Evolutionary conservation across 1,140 invertebrate genomes (phyloP), one percentile per base, ranked within the genome.

Genomic region (Halictus rubicundus): DNA sequence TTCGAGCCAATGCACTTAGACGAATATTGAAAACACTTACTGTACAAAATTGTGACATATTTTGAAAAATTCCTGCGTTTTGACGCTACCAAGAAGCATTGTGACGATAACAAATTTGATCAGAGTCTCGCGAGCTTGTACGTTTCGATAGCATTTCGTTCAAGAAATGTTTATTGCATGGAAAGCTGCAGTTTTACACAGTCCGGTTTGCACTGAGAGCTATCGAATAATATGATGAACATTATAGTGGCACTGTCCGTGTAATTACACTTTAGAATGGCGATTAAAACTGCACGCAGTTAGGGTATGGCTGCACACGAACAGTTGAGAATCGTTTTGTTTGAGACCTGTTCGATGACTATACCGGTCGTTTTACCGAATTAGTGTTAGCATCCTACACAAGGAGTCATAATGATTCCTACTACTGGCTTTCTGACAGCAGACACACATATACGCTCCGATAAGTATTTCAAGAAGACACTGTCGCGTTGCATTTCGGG

Each of bases 361-460:
- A 52, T 27, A 32, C 46, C 61, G n/a, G 25, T 27, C 10, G 9
- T 46, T 46, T 46, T 42, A 42, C 39, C 16, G 54, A 64, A 63
- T 63, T 72, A 46, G 16, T 25, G 21, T 27, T 63, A 63, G 72
- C 60, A 32, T 52, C 60, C 37, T 16, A 52, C 49, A n/a, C 66
- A 23, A 25, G 27, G 14, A 39, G 64, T 60, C n/a, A 74, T 61
- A 59, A 69, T 32, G 23, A n/a, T 37, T 61, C 65, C n/a, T n/a
- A n/a, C n/a, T 27, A 49, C 37, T 32, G 68, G 61, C 16, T 81
- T 42, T 46, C 70, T 46, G 70, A 54, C 72, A 74, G 32, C 25
- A 54, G 25, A 39, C 21, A 68, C 49, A 68, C n/a, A 19, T 7
- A 21, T 7, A 21, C 52, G 72, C n/a, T n/a, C 37, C 8, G 49